Evolutionary conservation across 1,140 invertebrate genomes (phyloP), one percentile per base, ranked within the genome.

Genomic region (Sycobia sp.): DNA sequence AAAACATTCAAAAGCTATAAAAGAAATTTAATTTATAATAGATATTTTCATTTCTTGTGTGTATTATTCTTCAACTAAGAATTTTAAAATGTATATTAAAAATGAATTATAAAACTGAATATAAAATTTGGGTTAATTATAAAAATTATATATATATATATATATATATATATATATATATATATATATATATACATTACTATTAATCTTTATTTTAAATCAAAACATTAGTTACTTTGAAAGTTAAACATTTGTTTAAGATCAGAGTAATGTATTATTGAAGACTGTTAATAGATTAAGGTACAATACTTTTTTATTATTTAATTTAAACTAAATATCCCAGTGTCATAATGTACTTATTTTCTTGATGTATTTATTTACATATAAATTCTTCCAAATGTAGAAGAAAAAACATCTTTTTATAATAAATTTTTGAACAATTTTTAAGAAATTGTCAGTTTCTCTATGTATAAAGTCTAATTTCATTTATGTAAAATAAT

Each of bases 261-360:
- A 57, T 57, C 11, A 10, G 29, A 57, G 20, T 22, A 53, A 46
- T 39, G n/a, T 44, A 10, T n/a, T 38, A 39, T 25, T 50, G 20
- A 59, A 58, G 62, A 65, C 62, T 65, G 62, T 55, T 53, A 47
- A 47, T 65, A 65, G 49, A 22, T 25, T 65, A 58, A 59, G 39
- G 27, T 53, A 49, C 29, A 58, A 58, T 65, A 59, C 59, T 58
- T 53, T 65, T 65, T 27, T 51, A 57, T 53, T 51, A 5, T 50
- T 38, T 58, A 51, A 25, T n/a, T 14, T 38, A n/a, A 25, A 65
- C 10, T 46, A 65, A 53, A 43, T 34, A 16, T 54, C 46, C 61
- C 54, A 49, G 44, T 63, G 62, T 41, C 34, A 32, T 44, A 57
- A 22, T 36, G 25, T 11, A 63, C 57, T 57, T 51, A 8, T 51